Evolutionary conservation across 2,888 invertebrate genomes (phyloP).

Genomic region (Xestia c-nigrum): DNA sequence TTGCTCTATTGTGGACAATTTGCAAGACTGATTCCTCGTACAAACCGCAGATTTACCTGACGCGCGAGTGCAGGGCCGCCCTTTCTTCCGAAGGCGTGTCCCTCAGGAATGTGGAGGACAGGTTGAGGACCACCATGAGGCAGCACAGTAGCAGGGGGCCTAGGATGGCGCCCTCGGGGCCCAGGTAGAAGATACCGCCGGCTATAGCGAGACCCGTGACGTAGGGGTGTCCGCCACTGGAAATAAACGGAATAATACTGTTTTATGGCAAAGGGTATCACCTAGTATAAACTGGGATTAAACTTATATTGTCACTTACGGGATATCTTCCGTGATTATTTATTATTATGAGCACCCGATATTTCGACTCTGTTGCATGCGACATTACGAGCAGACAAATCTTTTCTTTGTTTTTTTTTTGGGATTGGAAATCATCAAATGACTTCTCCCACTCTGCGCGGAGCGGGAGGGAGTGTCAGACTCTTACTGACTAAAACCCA

Average conservation of each 20-base stretch:
- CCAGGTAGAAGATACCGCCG: conserved; percentile 99
- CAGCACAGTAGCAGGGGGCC: conserved; percentile 98
- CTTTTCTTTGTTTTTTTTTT: too few species aligned
- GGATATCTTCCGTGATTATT: too few species aligned
- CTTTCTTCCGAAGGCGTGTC: conserved; percentile 92
- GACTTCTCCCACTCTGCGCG: too few species aligned
- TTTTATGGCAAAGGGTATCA: neutral
- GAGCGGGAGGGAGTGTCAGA: too few species aligned
- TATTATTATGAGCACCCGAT: too few species aligned
- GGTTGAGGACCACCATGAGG: conserved; percentile 97
- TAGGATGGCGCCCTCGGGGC: conserved; percentile 98
- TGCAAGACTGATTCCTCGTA: conserved; percentile 21
- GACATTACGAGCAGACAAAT: too few species aligned
- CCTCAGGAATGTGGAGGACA: conserved; percentile 93
- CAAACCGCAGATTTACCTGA: conserved; percentile 82
- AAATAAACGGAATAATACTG: conserved; percentile 41
- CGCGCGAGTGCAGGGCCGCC: conserved; percentile 86
- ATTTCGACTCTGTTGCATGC: too few species aligned
- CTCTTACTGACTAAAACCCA: too few species aligned
- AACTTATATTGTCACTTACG: too few species aligned
- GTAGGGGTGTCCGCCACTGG: conserved; percentile 98
- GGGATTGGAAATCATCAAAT: too few species aligned
- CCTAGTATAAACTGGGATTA: neutral
- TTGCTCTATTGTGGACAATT: conserved; percentile 38
- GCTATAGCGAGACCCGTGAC: conserved; percentile 99